Percentiles rank a stretch among this genome's conserved stretches.
Evolutionary conservation across 64 coral and sea anemone genomes (phyloP).

Genomic region (Porites australiensis): DNA sequence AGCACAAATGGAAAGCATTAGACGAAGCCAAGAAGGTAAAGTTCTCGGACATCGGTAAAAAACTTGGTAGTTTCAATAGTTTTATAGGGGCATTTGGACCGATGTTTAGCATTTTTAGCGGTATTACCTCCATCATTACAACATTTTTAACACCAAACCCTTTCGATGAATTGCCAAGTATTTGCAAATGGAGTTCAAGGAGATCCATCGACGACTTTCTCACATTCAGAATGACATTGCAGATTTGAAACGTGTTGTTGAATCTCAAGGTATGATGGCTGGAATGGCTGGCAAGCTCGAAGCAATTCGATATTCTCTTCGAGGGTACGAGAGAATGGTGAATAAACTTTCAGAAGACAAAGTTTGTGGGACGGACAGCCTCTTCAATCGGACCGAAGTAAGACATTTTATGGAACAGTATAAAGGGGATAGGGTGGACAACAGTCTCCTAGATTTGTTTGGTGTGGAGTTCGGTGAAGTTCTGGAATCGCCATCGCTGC

Average conservation of each 20-base stretch:
- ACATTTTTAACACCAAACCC: slow-evolving; percentile 53
- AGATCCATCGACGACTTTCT: slow-evolving; percentile 3
- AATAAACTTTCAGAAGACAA: not conserved
- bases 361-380: not conserved
- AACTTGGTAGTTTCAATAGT: not conserved
- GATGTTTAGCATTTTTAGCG: slow-evolving; percentile 28
- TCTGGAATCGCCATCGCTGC: not conserved
- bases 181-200: slow-evolving; percentile 26
- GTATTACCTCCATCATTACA: slow-evolving; percentile 29
- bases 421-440: not conserved
- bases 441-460: slow-evolving; percentile 27
- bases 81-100: slow-evolving; percentile 16
- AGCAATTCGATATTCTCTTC: slow-evolving; percentile 4
- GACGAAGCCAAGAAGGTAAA: not conserved
- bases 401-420: slow-evolving; percentile 24
- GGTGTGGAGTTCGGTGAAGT: slow-evolving; percentile 36
- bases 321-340: slow-evolving; percentile 13
- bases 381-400: not conserved
- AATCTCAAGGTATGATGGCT: not conserved
- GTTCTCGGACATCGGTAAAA: not conserved
- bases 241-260: not conserved
- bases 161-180: slow-evolving; percentile 17
- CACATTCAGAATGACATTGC: slow-evolving; percentile 1
- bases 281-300: not conserved
- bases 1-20: not conserved